Base-by-base conservation (phyloP, 2,888 invertebrate species). In the Morinoia aosen region DNA sequence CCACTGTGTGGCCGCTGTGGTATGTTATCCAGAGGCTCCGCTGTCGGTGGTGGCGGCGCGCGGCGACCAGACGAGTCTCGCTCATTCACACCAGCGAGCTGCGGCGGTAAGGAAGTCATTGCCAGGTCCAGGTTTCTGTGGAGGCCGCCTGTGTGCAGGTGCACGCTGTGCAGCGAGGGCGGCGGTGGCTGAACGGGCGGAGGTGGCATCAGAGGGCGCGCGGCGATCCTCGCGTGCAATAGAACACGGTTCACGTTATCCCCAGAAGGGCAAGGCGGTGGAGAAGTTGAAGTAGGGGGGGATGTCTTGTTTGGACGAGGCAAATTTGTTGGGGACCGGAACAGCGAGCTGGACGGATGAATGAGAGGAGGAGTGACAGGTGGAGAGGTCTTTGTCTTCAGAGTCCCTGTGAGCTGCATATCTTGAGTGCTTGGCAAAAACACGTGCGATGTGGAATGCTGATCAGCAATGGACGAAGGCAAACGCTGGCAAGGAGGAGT, bases 31-130 rank as follows among this genome's bases (percentile, higher is more conserved):
- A 61, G 61, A 61, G 95, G 61, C 48, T 94, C 91, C 14, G 95
- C 95, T 91, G 95, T 91, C 57, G 94, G 95, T 25, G 91, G 95
- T 33, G 96, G 95, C 11, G 88, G 76, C 56, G 91, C 91, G 19
- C 95, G 96, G 19, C 95, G 90, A 19, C 88, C 94, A 40, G 96
- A 88, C 10, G 91, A 61, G 40, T 94, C 94, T 16, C 90, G 64
- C 10, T 91, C 93, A 7, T 88, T 57, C 40, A 93, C 33, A 33
- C 57, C 57, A 57, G 56, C 93, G n/a, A 93, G 93, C 93, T 93
- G 93, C 12, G 93, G 93, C 57, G 57, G 93, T 25, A 90, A 10
- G 48, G 90, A 40, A 1, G 93, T 19, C 57, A 93, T 12, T 7
- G 57, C 40, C 10, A 93, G 58, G 93, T 93, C 48, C 56, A 93